Percentiles rank a stretch among this genome's conserved stretches.
These are phyloP conservation scores for Paelopatides confundens DNA, from an alignment of 53 echinoderm and acorn worm genomes.

Conservation along the genomic window DNA sequence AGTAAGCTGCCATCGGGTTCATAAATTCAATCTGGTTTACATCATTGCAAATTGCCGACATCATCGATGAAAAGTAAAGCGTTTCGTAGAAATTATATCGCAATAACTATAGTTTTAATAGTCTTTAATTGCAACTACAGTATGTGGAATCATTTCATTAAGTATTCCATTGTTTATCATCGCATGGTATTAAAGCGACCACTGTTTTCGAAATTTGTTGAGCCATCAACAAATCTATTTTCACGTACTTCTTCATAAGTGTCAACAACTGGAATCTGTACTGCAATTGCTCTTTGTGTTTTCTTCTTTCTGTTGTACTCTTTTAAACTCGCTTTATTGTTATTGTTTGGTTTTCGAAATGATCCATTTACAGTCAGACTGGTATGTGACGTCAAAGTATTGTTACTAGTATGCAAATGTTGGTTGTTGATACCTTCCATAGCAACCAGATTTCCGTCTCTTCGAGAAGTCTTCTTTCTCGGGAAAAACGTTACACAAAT, in stretches of 20 bases:
- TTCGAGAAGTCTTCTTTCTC: not conserved
- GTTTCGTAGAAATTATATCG: too few relatives aligned
- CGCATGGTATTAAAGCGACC: conserved; percentile 36
- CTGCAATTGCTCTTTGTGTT: not conserved
- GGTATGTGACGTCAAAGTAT: conserved; percentile 24
- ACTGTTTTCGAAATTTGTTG: conserved; percentile 29
- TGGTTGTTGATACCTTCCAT: not conserved
- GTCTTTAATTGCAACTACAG: too few relatives aligned
- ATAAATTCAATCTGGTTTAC: too few relatives aligned
- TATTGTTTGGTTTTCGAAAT: not conserved
- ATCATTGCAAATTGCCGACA: too few relatives aligned
- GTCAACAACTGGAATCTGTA: not conserved
- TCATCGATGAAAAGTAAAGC: too few relatives aligned
- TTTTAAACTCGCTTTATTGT: not conserved
- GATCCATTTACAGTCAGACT: conserved; percentile 6
- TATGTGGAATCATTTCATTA: too few relatives aligned
- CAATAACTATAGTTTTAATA: too few relatives aligned
- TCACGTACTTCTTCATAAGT: not conserved
- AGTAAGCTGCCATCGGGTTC: too few relatives aligned
- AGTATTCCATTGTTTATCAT: not conserved
- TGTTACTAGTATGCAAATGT: not conserved
- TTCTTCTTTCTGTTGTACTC: conserved; percentile 4
- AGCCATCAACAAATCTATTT: not conserved
- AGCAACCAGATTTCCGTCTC: conserved; percentile 17
- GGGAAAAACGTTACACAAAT: not conserved